phyloP scores from a whole-genome alignment of 2,113 vertebrate genomes.

The Zingel zingel region DNA sequence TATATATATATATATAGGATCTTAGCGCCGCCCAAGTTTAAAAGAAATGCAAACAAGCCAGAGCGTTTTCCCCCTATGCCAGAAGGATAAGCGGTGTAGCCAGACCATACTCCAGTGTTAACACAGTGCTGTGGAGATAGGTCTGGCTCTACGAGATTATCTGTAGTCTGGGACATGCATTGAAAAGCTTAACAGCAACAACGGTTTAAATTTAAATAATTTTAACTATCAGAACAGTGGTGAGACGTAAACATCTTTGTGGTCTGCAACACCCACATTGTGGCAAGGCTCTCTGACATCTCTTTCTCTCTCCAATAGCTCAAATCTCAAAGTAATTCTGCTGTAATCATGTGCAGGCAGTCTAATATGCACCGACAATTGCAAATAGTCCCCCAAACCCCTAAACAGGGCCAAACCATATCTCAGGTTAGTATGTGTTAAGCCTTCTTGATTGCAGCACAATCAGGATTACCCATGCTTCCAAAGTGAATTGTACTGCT shows the following conservation, averaged over 20 bases:
- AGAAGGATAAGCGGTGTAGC: too few species aligned
- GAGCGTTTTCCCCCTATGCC: too few species aligned
- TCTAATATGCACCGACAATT: constrained; percentile 28
- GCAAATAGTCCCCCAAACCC: constrained; percentile 48
- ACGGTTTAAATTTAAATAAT: background rate
- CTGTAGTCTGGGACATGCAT: background rate
- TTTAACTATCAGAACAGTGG: background rate
- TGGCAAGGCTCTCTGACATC: background rate
- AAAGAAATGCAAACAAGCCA: too few species aligned
- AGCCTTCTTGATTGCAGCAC: constrained; percentile 30
- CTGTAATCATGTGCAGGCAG: constrained; percentile 26
- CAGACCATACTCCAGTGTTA: too few species aligned
- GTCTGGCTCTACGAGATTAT: too few species aligned
- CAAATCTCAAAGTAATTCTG: background rate
- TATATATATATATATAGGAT: too few species aligned
- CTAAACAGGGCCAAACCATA: constrained; percentile 30
- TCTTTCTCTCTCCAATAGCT: background rate
- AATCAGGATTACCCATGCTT: constrained; percentile 39
- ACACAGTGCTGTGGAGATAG: too few species aligned
- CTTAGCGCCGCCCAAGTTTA: too few species aligned
- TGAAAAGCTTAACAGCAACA: constrained; percentile 4
- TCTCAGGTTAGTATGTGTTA: constrained; percentile 38
- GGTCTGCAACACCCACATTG: background rate
- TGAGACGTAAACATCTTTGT: background rate
- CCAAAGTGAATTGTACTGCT: constrained; percentile 33